Evolutionary conservation across 2,888 invertebrate genomes (phyloP).

Genomic region (Stomorhina lunata): DNA sequence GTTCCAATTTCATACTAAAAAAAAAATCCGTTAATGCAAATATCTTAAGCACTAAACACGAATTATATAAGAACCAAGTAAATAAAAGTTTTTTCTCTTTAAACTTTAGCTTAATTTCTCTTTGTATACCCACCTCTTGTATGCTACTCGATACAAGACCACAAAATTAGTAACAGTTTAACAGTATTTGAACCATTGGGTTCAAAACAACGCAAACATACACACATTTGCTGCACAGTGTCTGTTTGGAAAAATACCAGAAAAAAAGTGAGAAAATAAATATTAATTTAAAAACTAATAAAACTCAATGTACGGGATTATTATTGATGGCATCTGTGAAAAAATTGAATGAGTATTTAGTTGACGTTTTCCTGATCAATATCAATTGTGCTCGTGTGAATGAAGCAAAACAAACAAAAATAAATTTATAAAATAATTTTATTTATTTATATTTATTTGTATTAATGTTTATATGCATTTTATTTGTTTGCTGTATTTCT

Average conservation of each 20-base stretch:
- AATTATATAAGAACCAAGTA: too few species aligned
- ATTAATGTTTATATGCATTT: neutral
- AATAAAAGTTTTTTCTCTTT: too few species aligned
- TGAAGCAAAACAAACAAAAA: neutral
- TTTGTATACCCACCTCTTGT: too few species aligned
- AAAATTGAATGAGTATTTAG: neutral
- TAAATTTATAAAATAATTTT: neutral
- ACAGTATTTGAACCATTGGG: too few species aligned
- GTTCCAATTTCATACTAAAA: too few species aligned
- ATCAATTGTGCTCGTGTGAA: constrained; percentile 7
- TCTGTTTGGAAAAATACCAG: neutral
- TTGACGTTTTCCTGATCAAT: constrained; percentile 43
- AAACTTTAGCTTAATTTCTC: too few species aligned
- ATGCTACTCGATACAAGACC: too few species aligned
- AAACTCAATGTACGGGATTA: constrained; percentile 42
- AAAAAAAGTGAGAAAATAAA: constrained; percentile 56
- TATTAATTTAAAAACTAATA: constrained; percentile 63
- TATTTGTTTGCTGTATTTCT: neutral
- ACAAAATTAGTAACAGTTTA: too few species aligned
- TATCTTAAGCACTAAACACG: too few species aligned
- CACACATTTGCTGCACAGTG: neutral
- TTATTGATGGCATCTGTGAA: neutral
- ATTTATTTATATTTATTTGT: constrained; percentile 7
- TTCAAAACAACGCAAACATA: neutral
- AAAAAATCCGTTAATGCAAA: neutral